Evolutionary conservation across 2,113 vertebrate genomes (phyloP), one percentile per base, ranked within the genome.

Genomic region (Mirza zaza): DNA sequence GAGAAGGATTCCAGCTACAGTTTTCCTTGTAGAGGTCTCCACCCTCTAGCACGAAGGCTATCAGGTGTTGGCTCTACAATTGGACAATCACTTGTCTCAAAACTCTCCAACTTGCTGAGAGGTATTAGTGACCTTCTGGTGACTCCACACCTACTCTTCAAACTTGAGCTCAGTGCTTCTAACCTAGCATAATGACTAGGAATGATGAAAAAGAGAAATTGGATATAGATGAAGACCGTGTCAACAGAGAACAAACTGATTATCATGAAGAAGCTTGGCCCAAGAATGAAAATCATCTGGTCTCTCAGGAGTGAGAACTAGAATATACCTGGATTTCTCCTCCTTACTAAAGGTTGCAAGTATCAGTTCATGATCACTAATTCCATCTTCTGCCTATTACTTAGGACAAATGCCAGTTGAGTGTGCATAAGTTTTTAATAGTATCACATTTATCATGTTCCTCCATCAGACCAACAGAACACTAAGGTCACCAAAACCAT

Each of bases 51-150:
- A 91, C 45, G 86, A 97, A 97, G 95, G 94, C 96, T 98, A 98
- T 98, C 97, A 98, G 97, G 97, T 97, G 96, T 98, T 97, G 97
- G 96, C 93, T 97, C 97, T 88, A 96, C 79, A 96, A 94, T 84
- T 91, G 96, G 96, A 94, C 97, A 97, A 96, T 98, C 94, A 45
- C 97, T 97, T 95, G 91, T 98, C 97, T 97, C 90, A 93, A 93
- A 97, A 93, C 89, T 98, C 95, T 94, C 89, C 63, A 96, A 95
- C 94, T 95, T 73, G 97, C 87, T 96, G 96, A 97, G 96, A 93
- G 97, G 94, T 97, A 96, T 97, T 97, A 96, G 91, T 94, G 96
- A 97, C 97, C 97, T 96, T 91, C 82, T 97, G 73, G 65, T 97
- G 95, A 98, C 97, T 97, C 90, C 86, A 97, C 96, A 96, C 97